These are phyloP conservation scores for Tetropium fuscum DNA, from an alignment of 2,888 invertebrate species.

Conservation along the genomic window DNA sequence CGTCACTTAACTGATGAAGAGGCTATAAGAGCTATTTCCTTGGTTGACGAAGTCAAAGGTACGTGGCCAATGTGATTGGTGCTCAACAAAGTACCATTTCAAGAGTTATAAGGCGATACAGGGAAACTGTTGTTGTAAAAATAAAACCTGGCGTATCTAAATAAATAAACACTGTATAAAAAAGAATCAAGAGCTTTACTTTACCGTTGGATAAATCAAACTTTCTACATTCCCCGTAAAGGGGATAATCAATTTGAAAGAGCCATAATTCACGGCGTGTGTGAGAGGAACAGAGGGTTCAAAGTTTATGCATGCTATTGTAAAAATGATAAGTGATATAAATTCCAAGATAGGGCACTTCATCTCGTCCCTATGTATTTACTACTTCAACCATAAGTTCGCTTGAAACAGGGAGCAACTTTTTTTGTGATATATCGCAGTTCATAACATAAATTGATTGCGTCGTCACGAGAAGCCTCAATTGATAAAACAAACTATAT, in stretches of 20 bases:
- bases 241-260: constrained; percentile 10
- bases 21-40: too few relatives aligned
- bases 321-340: constrained; percentile 28
- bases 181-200: background rate
- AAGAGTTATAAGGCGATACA: too few relatives aligned
- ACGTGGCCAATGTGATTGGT: too few relatives aligned
- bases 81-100: too few relatives aligned
- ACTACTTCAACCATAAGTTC: constrained; percentile 14
- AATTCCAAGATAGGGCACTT: constrained; percentile 21
- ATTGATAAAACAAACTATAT: constrained; percentile 24
- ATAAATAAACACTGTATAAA: too few relatives aligned
- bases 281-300: constrained; percentile 22
- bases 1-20: too few relatives aligned
- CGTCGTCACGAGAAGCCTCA: constrained; percentile 7
- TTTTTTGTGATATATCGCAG: constrained; percentile 27
- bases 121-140: too few relatives aligned
- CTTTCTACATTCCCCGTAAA: background rate
- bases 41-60: too few relatives aligned
- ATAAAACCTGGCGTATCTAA: too few relatives aligned
- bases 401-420: background rate
- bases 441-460: constrained; percentile 28
- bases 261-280: background rate
- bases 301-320: constrained; percentile 19
- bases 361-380: constrained; percentile 16
- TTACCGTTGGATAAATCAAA: background rate